These are phyloP conservation scores for Hemibagrus wyckioides DNA, from an alignment of 2,113 vertebrate species.

Conservation along the genomic window DNA sequence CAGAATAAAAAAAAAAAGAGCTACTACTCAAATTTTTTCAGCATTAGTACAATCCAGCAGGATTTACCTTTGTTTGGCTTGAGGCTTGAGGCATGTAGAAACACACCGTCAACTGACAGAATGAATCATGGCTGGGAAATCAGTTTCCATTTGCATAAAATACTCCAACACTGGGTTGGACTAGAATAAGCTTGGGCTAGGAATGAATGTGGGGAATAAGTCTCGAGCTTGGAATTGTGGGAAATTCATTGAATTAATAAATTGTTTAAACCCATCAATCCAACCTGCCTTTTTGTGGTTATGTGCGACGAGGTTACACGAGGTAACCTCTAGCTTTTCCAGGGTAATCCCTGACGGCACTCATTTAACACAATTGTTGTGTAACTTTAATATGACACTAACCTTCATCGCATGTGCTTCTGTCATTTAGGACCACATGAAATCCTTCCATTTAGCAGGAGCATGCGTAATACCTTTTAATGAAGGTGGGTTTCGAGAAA, in stretches of 20 bases:
- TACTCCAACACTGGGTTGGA: neutral
- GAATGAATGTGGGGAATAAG: neutral
- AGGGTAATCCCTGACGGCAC: neutral
- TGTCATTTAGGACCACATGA: neutral
- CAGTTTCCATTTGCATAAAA: slow-evolving; percentile 13
- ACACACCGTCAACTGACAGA: neutral
- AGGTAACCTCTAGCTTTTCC: neutral
- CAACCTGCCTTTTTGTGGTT: neutral
- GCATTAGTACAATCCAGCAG: neutral
- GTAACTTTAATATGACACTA: neutral
- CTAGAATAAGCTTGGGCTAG: neutral
- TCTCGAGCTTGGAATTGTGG: neutral
- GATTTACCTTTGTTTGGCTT: neutral
- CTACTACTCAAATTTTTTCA: neutral
- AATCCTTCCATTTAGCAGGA: neutral
- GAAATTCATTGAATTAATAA: neutral
- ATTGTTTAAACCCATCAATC: neutral
- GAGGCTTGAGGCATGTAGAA: slow-evolving; percentile 8
- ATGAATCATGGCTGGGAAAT: slow-evolving; percentile 31
- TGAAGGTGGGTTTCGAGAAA: neutral
- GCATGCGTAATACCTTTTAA: neutral
- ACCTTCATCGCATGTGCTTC: no score
- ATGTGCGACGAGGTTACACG: neutral
- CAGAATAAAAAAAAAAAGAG: neutral
- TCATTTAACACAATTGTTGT: neutral